Conservation (phyloP, 2,113 vertebrate genomes). For the Cnemophilus loriae region DNA sequence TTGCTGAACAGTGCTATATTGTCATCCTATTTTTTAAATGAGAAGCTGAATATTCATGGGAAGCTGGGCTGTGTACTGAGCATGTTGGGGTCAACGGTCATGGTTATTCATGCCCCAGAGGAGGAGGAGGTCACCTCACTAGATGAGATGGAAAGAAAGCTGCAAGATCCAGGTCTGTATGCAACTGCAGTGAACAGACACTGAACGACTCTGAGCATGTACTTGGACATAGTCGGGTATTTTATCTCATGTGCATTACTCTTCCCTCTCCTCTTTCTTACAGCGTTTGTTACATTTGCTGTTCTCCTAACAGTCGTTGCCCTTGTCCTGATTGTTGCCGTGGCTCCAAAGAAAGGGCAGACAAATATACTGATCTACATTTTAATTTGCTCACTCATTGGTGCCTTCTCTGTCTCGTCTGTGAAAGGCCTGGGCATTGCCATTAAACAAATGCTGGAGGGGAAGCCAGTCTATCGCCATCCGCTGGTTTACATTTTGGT, state of each 20-base stretch:
- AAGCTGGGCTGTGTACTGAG: slow-evolving; percentile 79
- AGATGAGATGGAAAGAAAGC: slow-evolving; percentile 77
- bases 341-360: slow-evolving; percentile 75
- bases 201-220: neutral
- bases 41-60: slow-evolving; percentile 80
- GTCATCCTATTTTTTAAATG: slow-evolving; percentile 79
- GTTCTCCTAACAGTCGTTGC: slow-evolving; percentile 45
- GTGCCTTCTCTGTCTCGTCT: slow-evolving; percentile 80
- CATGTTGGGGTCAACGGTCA: slow-evolving; percentile 77
- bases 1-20: slow-evolving; percentile 71
- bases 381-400: slow-evolving; percentile 78
- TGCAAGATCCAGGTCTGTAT: slow-evolving; percentile 80
- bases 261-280: neutral
- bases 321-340: slow-evolving; percentile 67
- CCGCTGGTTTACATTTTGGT: slow-evolving; percentile 72
- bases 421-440: slow-evolving; percentile 82
- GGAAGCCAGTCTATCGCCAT: slow-evolving; percentile 67
- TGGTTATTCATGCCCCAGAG: slow-evolving; percentile 79
- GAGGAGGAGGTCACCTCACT: slow-evolving; percentile 79
- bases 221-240: neutral
- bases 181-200: neutral
- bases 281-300: slow-evolving; percentile 77
- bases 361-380: slow-evolving; percentile 78
- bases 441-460: slow-evolving; percentile 68
- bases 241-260: neutral